Evolutionary conservation across 2,888 invertebrate genomes (phyloP).

Genomic region (Tetropium fuscum): DNA sequence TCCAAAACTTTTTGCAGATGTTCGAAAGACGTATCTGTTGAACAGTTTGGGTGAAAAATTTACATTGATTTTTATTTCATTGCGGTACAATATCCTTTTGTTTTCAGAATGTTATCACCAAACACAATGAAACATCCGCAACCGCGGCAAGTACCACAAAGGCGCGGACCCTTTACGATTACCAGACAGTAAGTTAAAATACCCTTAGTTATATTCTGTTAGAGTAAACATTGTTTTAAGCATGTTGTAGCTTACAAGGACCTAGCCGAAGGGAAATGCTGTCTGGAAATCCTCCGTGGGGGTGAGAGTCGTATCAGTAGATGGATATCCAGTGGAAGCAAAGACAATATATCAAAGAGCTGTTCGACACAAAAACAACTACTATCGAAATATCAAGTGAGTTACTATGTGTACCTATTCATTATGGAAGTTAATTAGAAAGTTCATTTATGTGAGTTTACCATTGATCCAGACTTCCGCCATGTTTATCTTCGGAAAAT

Average conservation of each 20-base stretch:
- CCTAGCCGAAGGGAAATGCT: conserved; percentile 62
- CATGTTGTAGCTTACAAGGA: conserved; percentile 66
- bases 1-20: no score
- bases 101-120: conserved; percentile 44
- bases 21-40: no score
- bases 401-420: no score
- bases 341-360: conserved; percentile 46
- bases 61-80: neutral
- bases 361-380: conserved; percentile 60
- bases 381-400: conserved; percentile 66
- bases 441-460: no score
- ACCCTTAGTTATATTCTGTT: conserved; percentile 8
- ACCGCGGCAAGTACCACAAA: conserved; percentile 39
- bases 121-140: conserved; percentile 32
- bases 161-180: conserved; percentile 55
- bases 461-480: no score
- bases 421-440: no score
- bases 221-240: conserved; percentile 52
- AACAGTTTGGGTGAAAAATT: no score
- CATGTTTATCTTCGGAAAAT: no score
- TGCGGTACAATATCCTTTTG: neutral
- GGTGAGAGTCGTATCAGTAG: conserved; percentile 48
- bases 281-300: conserved; percentile 62
- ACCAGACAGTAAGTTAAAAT: conserved; percentile 57
- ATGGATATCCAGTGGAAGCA: conserved; percentile 43